Evolutionary conservation across 2,113 vertebrate species (phyloP).

Genomic region (Oreochromis tanganicae): DNA sequence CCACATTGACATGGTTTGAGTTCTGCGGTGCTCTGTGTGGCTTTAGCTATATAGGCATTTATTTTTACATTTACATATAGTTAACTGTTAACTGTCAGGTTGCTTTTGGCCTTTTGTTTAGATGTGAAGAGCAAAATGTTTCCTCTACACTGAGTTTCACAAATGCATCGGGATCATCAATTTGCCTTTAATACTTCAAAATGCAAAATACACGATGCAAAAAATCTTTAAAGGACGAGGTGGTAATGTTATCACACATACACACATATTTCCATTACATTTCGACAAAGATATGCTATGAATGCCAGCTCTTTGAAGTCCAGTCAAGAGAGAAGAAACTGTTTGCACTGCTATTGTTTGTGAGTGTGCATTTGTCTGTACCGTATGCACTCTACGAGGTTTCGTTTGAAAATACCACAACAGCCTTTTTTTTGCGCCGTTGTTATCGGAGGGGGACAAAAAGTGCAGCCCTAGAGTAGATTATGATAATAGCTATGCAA

Average conservation of each 20-base stretch:
- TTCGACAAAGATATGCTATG: neutral
- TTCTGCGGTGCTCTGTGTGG: neutral
- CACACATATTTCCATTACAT: neutral
- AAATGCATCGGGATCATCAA: neutral
- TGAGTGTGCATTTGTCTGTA: neutral
- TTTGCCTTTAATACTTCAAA: neutral
- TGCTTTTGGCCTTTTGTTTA: neutral
- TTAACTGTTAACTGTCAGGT: neutral
- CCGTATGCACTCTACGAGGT: neutral
- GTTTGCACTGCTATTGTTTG: neutral
- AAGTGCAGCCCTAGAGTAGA: neutral
- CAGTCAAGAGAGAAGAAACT: neutral
- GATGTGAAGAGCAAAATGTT: neutral
- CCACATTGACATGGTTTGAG: neutral
- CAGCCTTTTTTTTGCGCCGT: neutral
- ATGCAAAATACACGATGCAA: neutral
- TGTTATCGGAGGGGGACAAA: neutral
- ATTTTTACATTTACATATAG: neutral
- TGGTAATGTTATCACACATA: neutral
- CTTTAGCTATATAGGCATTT: neutral
- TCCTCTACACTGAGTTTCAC: neutral
- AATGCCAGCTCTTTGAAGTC: neutral
- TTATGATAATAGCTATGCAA: conserved; percentile 5
- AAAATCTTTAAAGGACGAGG: neutral
- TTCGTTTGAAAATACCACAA: neutral